A percentile compares a stretch with the other conserved stretches of the same genome.
phyloP scores from a whole-genome alignment of 2,113 vertebrate genomes.

The Phocoena sinus region DNA sequence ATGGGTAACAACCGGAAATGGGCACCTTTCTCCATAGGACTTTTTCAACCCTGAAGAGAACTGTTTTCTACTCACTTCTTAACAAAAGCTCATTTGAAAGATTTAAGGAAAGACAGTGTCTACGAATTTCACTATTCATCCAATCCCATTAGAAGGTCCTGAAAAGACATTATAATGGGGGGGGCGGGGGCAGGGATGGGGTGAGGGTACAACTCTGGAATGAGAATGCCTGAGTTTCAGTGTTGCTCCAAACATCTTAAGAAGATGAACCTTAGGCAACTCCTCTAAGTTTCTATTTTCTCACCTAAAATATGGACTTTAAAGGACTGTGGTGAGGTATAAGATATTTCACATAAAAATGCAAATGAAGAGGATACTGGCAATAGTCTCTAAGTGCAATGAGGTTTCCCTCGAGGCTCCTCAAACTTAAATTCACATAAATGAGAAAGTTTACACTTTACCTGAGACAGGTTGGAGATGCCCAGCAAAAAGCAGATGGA shows the following conservation, averaged over 20 bases:
- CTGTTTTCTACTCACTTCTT: background rate
- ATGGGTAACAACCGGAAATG: background rate
- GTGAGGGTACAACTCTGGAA: background rate
- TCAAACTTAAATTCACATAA: background rate
- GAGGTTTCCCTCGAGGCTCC: background rate
- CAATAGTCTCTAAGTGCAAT: background rate
- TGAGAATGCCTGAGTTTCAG: background rate
- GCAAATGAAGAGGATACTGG: background rate
- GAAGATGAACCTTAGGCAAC: background rate
- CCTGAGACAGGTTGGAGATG: constrained; percentile 91
- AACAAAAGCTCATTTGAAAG: background rate
- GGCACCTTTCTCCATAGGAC: background rate
- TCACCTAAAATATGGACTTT: background rate
- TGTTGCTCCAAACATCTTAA: background rate
- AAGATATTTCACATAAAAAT: background rate
- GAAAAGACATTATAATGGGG: background rate
- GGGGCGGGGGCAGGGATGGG: fast-evolving
- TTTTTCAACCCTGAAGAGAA: background rate
- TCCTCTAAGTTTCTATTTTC: background rate
- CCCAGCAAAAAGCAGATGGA: constrained; percentile 96
- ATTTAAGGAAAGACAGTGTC: background rate
- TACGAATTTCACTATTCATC: background rate
- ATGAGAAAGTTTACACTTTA: constrained; percentile 69
- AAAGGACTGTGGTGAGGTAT: background rate
- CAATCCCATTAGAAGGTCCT: background rate